Percentiles rank a stretch among this genome's conserved stretches.
Evolutionary conservation across 2,797 vertebrate genomes (phyloP).

Genomic region (Ataeniobius toweri): DNA sequence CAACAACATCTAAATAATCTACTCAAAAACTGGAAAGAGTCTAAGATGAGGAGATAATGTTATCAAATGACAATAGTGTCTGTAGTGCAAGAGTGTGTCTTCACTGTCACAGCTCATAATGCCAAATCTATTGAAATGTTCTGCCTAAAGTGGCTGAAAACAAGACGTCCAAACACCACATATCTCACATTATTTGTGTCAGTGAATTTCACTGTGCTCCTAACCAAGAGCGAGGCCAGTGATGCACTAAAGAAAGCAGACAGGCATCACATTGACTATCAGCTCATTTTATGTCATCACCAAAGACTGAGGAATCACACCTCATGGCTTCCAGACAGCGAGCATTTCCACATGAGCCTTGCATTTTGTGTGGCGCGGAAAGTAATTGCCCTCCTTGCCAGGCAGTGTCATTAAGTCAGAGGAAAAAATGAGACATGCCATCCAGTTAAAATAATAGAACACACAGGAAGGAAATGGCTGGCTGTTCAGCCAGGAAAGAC

Average conservation of each 20-base stretch:
- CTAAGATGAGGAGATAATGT: not conserved
- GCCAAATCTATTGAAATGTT: constrained; percentile 27
- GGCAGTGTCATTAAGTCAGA: constrained; percentile 58
- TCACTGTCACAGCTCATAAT: not conserved
- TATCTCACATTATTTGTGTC: constrained; percentile 13
- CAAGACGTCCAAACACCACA: constrained; percentile 8
- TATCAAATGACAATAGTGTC: too few species aligned
- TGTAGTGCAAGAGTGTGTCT: not conserved
- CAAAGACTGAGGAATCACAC: constrained; percentile 60
- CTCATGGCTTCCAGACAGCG: constrained; percentile 44
- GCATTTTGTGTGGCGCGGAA: constrained; percentile 47
- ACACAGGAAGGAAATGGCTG: constrained; percentile 32
- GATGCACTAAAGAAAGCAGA: constrained; percentile 39
- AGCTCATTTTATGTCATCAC: constrained; percentile 47
- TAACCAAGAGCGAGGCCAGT: constrained; percentile 18
- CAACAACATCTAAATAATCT: not conserved
- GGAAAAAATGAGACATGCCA: constrained; percentile 56
- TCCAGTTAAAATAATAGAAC: constrained; percentile 48
- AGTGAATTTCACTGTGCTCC: constrained; percentile 24
- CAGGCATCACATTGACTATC: constrained; percentile 45
- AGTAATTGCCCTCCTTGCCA: constrained; percentile 64
- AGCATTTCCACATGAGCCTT: constrained; percentile 43
- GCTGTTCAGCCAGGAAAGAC: constrained; percentile 18
- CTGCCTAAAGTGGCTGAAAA: constrained; percentile 8
- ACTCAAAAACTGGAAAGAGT: not conserved